A percentile compares a stretch with the other conserved stretches of the same genome.
Evolutionary conservation across 2,888 invertebrate genomes (phyloP).

Genomic region (Mimas tiliae): DNA sequence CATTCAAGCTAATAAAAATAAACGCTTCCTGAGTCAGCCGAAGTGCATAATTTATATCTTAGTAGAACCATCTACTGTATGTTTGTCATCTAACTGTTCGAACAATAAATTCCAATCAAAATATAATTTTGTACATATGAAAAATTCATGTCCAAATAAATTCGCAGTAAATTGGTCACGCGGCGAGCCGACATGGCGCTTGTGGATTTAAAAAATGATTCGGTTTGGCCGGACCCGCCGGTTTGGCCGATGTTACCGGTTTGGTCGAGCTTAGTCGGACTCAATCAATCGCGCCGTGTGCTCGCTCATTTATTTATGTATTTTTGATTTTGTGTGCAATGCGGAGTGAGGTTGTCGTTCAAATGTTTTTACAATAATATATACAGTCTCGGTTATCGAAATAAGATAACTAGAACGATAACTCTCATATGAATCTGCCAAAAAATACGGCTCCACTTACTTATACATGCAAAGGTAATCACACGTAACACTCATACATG

Average conservation of each 20-base stretch:
- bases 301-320: conserved; percentile 5
- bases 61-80: no score
- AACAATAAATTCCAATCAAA: not conserved
- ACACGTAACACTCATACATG: no score
- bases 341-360: not conserved
- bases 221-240: not conserved
- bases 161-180: conserved; percentile 14
- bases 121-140: not conserved
- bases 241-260: not conserved
- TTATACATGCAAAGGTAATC: no score
- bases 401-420: no score
- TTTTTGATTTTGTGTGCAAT: conserved; percentile 16
- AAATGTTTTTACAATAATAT: not conserved
- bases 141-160: conserved; percentile 1
- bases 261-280: conserved; percentile 6
- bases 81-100: no score
- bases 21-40: no score
- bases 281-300: conserved; percentile 11
- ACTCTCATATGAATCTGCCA: no score
- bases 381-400: no score
- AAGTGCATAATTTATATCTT: no score
- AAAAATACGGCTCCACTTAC: no score
- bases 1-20: no score
- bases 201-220: not conserved
- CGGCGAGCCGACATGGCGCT: not conserved